These are phyloP conservation scores for Creontiades dilutus DNA, from an alignment of 2,888 invertebrate genomes.

Conservation along the genomic window DNA sequence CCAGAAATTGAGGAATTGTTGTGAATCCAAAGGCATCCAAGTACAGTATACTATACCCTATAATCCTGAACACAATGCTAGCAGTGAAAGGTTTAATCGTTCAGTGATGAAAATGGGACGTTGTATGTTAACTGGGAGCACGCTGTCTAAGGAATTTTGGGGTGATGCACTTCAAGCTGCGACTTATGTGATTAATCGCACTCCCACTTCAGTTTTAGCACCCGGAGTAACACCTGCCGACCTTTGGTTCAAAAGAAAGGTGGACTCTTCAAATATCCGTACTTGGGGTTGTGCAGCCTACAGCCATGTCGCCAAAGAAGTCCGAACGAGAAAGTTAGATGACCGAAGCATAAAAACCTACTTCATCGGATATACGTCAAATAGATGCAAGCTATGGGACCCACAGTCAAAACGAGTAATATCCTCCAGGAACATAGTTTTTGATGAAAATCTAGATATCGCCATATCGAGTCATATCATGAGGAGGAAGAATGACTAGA, in stretches of 20 bases:
- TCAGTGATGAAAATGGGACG: conserved; percentile 76
- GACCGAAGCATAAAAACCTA: too few species aligned
- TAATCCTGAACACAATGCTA: conserved; percentile 77
- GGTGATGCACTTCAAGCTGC: conserved; percentile 75
- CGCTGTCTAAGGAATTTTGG: conserved; percentile 75
- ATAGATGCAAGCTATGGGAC: too few species aligned
- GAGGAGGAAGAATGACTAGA: too few species aligned
- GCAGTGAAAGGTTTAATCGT: conserved; percentile 76
- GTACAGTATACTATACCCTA: conserved; percentile 75
- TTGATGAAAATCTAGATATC: too few species aligned
- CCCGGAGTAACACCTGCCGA: conserved; percentile 71
- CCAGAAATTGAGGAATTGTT: conserved; percentile 67
- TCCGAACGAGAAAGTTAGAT: too few species aligned
- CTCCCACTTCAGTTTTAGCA: conserved; percentile 5
- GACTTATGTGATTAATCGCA: conserved; percentile 74
- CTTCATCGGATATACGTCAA: too few species aligned
- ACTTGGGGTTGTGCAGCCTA: conserved; percentile 38
- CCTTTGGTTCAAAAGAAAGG: conserved; percentile 65
- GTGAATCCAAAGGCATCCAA: conserved; percentile 72
- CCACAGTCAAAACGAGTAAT: too few species aligned
- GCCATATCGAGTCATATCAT: too few species aligned
- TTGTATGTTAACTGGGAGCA: conserved; percentile 75
- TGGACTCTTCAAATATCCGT: conserved; percentile 47
- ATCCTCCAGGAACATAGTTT: too few species aligned
- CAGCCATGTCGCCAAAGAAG: not conserved